A percentile compares a stretch with the other conserved stretches of the same genome.
Conservation (phyloP, 2,113 vertebrate genomes). For the Sus scrofa region DNA sequence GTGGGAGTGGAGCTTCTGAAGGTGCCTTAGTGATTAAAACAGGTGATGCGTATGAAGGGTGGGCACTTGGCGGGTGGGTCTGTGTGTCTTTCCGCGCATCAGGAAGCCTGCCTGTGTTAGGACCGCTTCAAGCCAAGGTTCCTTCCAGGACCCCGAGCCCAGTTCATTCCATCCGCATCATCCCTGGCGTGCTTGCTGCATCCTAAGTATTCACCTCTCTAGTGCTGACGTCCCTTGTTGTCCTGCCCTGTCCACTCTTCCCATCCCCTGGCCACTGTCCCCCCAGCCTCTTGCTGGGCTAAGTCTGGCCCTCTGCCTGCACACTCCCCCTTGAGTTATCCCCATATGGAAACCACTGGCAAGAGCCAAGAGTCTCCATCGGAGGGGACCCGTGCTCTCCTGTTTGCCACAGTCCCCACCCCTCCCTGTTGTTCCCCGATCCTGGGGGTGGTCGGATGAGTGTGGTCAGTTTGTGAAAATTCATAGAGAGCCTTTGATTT, state of each 20-base stretch:
- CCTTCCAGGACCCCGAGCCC: neutral
- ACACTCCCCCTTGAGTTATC: neutral
- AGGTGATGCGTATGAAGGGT: fast-evolving
- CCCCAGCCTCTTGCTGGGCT: neutral
- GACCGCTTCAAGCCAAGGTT: neutral
- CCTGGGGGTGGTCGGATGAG: neutral
- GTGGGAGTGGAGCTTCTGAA: neutral
- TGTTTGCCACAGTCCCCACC: neutral
- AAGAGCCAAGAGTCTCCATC: neutral
- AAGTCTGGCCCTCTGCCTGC: neutral
- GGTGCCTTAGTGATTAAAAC: neutral
- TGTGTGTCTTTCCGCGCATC: neutral
- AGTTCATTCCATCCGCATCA: neutral
- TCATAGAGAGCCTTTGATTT: neutral
- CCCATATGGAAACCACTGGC: no score
- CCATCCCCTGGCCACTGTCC: neutral
- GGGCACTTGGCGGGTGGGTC: neutral
- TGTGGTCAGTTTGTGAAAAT: neutral
- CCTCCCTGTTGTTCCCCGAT: neutral
- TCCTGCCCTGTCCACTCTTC: neutral
- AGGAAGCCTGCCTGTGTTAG: neutral
- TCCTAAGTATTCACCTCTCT: neutral
- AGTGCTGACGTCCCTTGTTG: neutral
- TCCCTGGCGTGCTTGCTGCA: neutral
- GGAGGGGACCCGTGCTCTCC: neutral